Percentiles rank a stretch among this genome's conserved stretches.
Conservation (phyloP, 1,140 invertebrate genomes). For the Phymastichus coffea region DNA sequence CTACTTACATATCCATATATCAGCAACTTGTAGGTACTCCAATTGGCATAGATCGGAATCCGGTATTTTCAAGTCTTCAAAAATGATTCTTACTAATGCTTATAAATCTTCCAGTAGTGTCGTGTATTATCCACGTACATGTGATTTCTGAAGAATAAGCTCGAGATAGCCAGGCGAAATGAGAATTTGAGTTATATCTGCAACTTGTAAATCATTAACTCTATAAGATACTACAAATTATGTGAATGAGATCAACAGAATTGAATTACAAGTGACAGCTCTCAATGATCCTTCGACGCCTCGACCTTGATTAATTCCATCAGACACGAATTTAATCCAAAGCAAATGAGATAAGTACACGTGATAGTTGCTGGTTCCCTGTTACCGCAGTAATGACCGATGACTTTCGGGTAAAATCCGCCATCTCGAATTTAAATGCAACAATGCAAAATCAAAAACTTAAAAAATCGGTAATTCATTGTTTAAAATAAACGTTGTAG, state of each 20-base stretch:
- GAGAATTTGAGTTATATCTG: slow-evolving; percentile 49
- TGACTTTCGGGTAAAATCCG: slow-evolving; percentile 61
- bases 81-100: slow-evolving; percentile 57
- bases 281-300: slow-evolving; percentile 63
- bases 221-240: slow-evolving; percentile 61
- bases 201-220: slow-evolving; percentile 39
- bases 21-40: slow-evolving; percentile 56
- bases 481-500: no score
- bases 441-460: no score
- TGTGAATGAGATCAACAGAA: no score
- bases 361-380: slow-evolving; percentile 57
- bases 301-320: slow-evolving; percentile 57
- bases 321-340: slow-evolving; percentile 65
- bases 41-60: slow-evolving; percentile 43
- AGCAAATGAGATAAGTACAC: slow-evolving; percentile 60
- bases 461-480: no score
- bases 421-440: no score
- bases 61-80: slow-evolving; percentile 62
- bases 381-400: slow-evolving; percentile 69
- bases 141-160: slow-evolving; percentile 56
- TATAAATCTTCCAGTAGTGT: neutral
- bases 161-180: slow-evolving; percentile 64
- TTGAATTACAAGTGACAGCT: slow-evolving; percentile 40
- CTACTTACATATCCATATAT: slow-evolving; percentile 50
- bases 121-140: slow-evolving; percentile 60